Evolutionary conservation across 2,888 invertebrate species (phyloP).

Genomic region (Drosophila meridiana): DNA sequence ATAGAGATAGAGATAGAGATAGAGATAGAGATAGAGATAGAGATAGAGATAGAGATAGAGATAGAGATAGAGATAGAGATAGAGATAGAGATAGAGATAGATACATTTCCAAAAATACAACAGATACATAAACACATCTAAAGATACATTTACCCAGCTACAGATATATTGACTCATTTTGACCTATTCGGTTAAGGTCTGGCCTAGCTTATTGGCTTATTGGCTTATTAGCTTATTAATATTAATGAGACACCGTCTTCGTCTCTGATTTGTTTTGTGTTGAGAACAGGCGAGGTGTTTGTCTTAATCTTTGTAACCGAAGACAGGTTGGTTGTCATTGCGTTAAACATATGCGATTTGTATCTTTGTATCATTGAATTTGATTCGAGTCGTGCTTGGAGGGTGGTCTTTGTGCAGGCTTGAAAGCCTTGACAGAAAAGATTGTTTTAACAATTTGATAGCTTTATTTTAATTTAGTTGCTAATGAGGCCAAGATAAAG

Average conservation of each 20-base stretch:
- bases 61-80: background rate
- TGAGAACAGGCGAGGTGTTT: slow-evolving; percentile 58
- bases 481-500: slow-evolving; percentile 18
- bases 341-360: slow-evolving; percentile 48
- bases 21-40: background rate
- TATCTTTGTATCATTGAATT: slow-evolving; percentile 27
- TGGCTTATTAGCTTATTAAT: slow-evolving; percentile 60
- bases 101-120: background rate
- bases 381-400: slow-evolving; percentile 23
- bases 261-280: slow-evolving; percentile 19
- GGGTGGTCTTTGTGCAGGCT: slow-evolving; percentile 48
- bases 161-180: slow-evolving; percentile 6
- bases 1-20: background rate
- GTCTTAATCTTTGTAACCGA: slow-evolving; percentile 40
- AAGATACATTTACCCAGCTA: background rate
- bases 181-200: slow-evolving; percentile 21
- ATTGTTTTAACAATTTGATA: slow-evolving; percentile 9
- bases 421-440: slow-evolving; percentile 8
- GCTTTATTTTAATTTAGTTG: slow-evolving; percentile 38
- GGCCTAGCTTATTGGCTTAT: slow-evolving; percentile 19
- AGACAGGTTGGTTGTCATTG: slow-evolving; percentile 55
- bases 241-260: slow-evolving; percentile 68
- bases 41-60: slow-evolving; percentile 2
- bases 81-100: background rate
- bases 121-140: background rate